Base-by-base conservation (phyloP, 2,888 invertebrate genomes). In the Netelia inedita region DNA sequence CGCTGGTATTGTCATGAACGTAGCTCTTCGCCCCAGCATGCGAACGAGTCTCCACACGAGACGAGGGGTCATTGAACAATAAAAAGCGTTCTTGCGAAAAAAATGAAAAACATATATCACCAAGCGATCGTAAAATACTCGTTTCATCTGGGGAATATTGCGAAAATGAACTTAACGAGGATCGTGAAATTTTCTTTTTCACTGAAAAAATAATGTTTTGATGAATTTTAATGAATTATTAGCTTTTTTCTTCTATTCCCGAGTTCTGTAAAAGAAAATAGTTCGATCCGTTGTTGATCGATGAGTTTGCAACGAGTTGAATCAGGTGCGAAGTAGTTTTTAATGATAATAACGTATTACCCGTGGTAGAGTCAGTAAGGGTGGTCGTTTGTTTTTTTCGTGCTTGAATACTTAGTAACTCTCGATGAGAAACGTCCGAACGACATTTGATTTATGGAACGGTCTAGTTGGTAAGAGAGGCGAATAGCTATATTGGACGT, bases 311-410 rank as follows among this genome's bases (percentile, higher is more conserved):
- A 35, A 35, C 35, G 35, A 6, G 35, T 61, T 79, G 63, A 63
- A 79, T 65, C 72, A 65, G 11, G 65, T 61, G 79, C 65, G 23
- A 72, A 55, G 14, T 53, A 57, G 16, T 10, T 35, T 21, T 65
- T 41, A 53, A 10, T 23, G 9, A 1, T 16, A 28, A 55, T 14
- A 73, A 21, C 59, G 35, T 16, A 79, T 72, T 65, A 61, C 61
- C 59, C 53, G 72, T 35, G 21, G 16, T 41, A 23, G 41, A 14
- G 63, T 59, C 16, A 41, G 1, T 35, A 16, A 19, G 10, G 63
- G 53, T 6, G 68, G 53, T 59, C 35, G 69, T 43, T 11, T 23
- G 14, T 28, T 59, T 50, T 41, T 61, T 68, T 5, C 65, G 11
- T 61, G 10, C 23, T 1, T 19, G 21, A 2, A 14, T 35, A 46